Evolutionary conservation across 2,113 vertebrate genomes (phyloP).

Genomic region (Poeciliopsis retropinna): DNA sequence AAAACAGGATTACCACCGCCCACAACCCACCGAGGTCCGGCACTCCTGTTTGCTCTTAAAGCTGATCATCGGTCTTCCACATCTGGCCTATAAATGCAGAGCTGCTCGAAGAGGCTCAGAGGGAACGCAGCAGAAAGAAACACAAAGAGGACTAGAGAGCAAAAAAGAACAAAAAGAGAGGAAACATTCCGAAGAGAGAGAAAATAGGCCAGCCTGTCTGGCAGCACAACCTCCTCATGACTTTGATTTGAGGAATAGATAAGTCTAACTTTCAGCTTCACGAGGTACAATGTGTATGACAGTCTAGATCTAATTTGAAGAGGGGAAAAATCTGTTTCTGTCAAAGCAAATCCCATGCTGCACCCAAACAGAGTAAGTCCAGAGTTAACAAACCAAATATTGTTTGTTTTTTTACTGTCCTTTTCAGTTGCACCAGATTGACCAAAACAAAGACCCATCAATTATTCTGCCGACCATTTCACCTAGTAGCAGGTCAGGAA

Average conservation of each 20-base stretch:
- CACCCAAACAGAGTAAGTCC: constrained; percentile 2
- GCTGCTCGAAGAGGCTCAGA: constrained; percentile 10
- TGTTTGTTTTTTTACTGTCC: background rate
- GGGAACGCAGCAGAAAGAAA: constrained; percentile 29
- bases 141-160: constrained; percentile 23
- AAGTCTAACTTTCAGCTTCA: constrained; percentile 54
- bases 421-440: background rate
- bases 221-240: constrained; percentile 66
- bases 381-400: background rate
- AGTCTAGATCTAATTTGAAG: constrained; percentile 23
- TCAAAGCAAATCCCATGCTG: constrained; percentile 9
- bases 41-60: constrained; percentile 45
- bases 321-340: constrained; percentile 11
- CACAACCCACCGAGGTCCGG: constrained; percentile 58
- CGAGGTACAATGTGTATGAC: constrained; percentile 38
- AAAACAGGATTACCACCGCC: constrained; percentile 73
- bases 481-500: background rate
- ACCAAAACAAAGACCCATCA: background rate
- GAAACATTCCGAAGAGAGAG: constrained; percentile 63
- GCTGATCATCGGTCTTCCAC: constrained; percentile 38
- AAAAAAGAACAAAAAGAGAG: constrained; percentile 11
- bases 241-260: constrained; percentile 75
- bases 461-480: too few relatives aligned
- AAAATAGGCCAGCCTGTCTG: constrained; percentile 69
- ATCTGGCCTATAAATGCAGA: constrained; percentile 36